phyloP scores from a whole-genome alignment of 2,113 vertebrate species.

The Syrmaticus mikado region DNA sequence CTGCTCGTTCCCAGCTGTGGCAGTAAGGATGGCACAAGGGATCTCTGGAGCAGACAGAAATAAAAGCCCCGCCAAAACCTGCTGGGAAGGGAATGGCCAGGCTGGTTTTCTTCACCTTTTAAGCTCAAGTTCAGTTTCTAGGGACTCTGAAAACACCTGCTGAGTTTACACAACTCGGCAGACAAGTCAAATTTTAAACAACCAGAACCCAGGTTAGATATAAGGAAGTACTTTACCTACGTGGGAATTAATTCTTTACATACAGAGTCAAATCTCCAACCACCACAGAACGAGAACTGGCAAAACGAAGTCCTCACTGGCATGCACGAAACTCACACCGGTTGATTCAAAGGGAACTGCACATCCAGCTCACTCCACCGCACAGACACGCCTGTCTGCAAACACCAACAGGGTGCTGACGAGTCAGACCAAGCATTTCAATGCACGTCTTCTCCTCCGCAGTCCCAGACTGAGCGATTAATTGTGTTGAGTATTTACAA shows the following conservation, averaged over 20 bases:
- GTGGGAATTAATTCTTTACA: conserved; percentile 37
- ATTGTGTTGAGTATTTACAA: conserved; percentile 50
- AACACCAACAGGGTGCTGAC: background rate
- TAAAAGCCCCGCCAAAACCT: background rate
- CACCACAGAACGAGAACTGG: conserved; percentile 54
- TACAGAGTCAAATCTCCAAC: conserved; percentile 52
- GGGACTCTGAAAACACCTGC: background rate
- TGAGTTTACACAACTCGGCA: background rate
- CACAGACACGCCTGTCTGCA: background rate
- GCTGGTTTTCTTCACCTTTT: background rate
- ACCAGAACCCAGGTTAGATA: conserved; percentile 41
- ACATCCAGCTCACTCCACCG: conserved; percentile 9
- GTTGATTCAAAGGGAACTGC: conserved; percentile 42
- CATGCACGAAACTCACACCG: conserved; percentile 52
- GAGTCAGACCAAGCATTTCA: background rate
- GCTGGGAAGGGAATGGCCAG: conserved; percentile 13
- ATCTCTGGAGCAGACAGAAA: background rate
- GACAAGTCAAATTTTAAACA: background rate
- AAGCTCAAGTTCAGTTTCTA: conserved; percentile 45
- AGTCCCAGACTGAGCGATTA: conserved; percentile 25
- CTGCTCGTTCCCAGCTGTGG: background rate
- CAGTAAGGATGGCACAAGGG: background rate
- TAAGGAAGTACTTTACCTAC: conserved; percentile 4
- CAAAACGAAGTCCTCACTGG: conserved; percentile 26
- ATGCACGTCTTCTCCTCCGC: background rate